phyloP scores from a whole-genome alignment of 2,797 vertebrate genomes.

The Onychomys arenicola region DNA sequence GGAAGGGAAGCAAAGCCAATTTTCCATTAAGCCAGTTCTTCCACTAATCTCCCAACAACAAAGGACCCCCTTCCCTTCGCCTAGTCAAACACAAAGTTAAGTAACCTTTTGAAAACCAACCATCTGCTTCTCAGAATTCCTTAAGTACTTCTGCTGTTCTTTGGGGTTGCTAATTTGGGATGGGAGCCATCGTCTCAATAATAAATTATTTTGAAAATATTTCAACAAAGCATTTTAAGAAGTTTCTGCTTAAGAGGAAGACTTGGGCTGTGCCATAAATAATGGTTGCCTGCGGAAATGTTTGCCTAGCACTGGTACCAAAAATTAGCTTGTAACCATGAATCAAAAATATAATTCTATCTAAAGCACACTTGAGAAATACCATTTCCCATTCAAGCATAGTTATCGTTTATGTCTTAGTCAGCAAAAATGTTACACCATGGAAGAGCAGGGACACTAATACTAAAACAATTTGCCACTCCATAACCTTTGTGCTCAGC shows the following conservation, averaged over 20 bases:
- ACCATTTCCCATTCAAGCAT: conserved; percentile 30
- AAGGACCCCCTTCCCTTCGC: not conserved
- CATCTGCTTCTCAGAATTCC: conserved; percentile 33
- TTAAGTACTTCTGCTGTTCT: not conserved
- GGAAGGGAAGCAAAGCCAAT: not conserved
- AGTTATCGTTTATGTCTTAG: not conserved
- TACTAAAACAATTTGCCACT: not conserved
- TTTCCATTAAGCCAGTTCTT: conserved; percentile 43
- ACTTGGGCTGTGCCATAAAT: not conserved
- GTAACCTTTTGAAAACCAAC: conserved; percentile 11
- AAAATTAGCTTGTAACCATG: conserved; percentile 18
- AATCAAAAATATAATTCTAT: conserved; percentile 45
- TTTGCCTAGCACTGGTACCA: not conserved
- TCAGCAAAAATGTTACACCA: not conserved
- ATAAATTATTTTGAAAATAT: conserved; percentile 49
- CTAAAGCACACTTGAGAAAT: not conserved
- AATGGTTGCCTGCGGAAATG: not conserved
- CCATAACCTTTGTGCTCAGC: not conserved
- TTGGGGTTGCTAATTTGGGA: not conserved
- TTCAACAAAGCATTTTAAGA: not conserved
- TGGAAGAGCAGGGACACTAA: not conserved
- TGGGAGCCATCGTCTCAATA: not conserved
- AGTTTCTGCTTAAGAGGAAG: not conserved
- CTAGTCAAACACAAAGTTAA: not conserved
- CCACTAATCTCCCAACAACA: not conserved